Base-by-base conservation (phyloP, 2,113 vertebrate genomes). In the Xenus cinereus region DNA sequence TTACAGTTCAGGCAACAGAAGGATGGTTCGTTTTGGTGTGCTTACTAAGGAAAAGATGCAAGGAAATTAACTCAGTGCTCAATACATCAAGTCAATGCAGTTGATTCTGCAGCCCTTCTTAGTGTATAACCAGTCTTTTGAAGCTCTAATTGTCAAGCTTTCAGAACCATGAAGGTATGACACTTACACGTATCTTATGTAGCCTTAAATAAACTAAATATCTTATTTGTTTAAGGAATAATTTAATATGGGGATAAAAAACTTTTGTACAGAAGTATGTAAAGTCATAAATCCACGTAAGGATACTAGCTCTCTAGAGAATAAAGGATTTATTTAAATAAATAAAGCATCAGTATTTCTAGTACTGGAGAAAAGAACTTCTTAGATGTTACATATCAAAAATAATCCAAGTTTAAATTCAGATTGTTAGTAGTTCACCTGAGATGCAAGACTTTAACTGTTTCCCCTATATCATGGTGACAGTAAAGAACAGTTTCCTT, bases 311-410 rank as follows among this genome's bases (percentile, higher is more conserved):
- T 84, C 7, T 71, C 18, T 50, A 85, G 41, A 54, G 50, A 90
- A 59, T 51, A 39, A 81, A 66, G 62, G 33, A 59, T 45, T 89
- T 1, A 33, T 45, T n/a, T 64, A 33, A 62, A 54, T 7, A 45
- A 73, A n/a, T 74, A 72, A 48, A 91, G 12, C 54, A 66, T 59
- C 51, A 67, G 9, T 84, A 57, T 81, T 95, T 92, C 46, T 95
- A 53, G 39, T 85, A n/a, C 14, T 26, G 26, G 22, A 60, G 26
- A 24, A 57, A 11, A 39, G 5, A 72, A 30, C 46, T 57, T 64
- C 20, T 91, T 89, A 39, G 39, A 43, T 79, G 11, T 51, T 20
- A 20, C 33, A 51, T 39, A 50, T 27, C 59, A 50, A 71, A 76
- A 78, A 37, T 11, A 18, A 21, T 33, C 9, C 10, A 57, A 84